phyloP scores from a whole-genome alignment of 1,140 invertebrate genomes.

The Drosophila simulans region DNA sequence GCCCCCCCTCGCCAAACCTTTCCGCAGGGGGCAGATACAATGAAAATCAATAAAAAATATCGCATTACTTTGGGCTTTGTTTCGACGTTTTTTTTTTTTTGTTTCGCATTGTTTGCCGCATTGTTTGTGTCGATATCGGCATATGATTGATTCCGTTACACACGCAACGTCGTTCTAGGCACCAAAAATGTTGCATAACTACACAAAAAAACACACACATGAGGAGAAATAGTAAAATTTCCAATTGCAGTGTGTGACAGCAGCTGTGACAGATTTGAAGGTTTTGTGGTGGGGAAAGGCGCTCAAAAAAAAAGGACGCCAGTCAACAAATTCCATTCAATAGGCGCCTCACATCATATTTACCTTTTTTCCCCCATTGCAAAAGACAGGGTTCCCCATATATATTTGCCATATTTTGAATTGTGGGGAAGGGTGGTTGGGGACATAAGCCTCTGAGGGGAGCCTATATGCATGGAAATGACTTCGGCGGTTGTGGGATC shows the following conservation, averaged over 20 bases:
- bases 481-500: slow-evolving; percentile 42
- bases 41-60: slow-evolving; percentile 81
- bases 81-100: slow-evolving; percentile 30
- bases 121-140: slow-evolving; percentile 72
- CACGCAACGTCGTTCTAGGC: slow-evolving; percentile 53
- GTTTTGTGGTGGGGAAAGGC: slow-evolving; percentile 15
- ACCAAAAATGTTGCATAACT: slow-evolving; percentile 71
- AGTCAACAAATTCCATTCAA: slow-evolving; percentile 79
- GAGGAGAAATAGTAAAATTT: slow-evolving; percentile 18
- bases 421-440: neutral
- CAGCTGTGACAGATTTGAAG: slow-evolving; percentile 59
- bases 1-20: neutral
- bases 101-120: slow-evolving; percentile 10
- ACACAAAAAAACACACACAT: slow-evolving; percentile 9
- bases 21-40: slow-evolving; percentile 21
- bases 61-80: slow-evolving; percentile 71
- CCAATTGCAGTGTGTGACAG: slow-evolving; percentile 59
- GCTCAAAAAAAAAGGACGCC: slow-evolving; percentile 38
- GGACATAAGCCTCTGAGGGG: slow-evolving; percentile 17
- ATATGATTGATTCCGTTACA: slow-evolving; percentile 74
- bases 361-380: slow-evolving; percentile 16
- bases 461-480: slow-evolving; percentile 52
- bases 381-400: slow-evolving; percentile 7
- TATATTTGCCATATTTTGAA: slow-evolving; percentile 6
- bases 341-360: slow-evolving; percentile 67